A percentile compares a stretch with the other conserved stretches of the same genome.
Evolutionary conservation across 2,888 invertebrate genomes (phyloP).

Genomic region (Leuctra nigra): DNA sequence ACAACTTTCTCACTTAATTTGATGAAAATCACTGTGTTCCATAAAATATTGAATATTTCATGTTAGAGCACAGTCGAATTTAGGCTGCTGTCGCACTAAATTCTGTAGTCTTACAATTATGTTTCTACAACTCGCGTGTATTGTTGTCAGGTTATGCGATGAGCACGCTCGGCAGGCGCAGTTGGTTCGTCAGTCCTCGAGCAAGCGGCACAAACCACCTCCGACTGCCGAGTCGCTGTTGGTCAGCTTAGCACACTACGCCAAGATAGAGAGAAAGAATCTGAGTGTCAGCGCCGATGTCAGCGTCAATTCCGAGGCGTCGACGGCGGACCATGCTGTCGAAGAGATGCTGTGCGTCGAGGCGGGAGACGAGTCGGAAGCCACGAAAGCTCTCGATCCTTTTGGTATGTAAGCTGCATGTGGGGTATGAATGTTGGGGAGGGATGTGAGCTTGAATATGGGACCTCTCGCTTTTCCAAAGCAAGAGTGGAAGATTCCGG

Average conservation of each 20-base stretch:
- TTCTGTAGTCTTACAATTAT: no score
- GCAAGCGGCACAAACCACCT: constrained; percentile 53
- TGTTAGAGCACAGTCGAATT: no score
- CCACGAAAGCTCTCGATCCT: constrained; percentile 45
- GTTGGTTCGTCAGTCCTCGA: constrained; percentile 53
- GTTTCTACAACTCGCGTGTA: background rate
- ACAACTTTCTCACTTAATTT: no score
- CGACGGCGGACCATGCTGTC: constrained; percentile 35
- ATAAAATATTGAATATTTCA: no score
- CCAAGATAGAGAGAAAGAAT: constrained; percentile 16
- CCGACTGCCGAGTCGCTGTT: constrained; percentile 61
- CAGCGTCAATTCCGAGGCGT: background rate
- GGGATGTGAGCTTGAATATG: no score
- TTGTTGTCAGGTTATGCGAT: constrained; percentile 51
- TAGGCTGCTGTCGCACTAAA: no score
- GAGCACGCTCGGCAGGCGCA: constrained; percentile 63
- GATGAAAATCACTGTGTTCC: no score
- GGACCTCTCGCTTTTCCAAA: no score
- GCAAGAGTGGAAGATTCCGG: no score
- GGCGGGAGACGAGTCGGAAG: constrained; percentile 29
- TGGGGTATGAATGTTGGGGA: no score
- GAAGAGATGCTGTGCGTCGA: constrained; percentile 41
- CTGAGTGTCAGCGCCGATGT: background rate
- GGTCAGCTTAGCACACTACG: constrained; percentile 21
- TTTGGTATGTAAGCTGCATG: constrained; percentile 50